Evolutionary conservation across 2,113 vertebrate genomes (phyloP), one percentile per base, ranked within the genome.

Genomic region (Antigone vipio): DNA sequence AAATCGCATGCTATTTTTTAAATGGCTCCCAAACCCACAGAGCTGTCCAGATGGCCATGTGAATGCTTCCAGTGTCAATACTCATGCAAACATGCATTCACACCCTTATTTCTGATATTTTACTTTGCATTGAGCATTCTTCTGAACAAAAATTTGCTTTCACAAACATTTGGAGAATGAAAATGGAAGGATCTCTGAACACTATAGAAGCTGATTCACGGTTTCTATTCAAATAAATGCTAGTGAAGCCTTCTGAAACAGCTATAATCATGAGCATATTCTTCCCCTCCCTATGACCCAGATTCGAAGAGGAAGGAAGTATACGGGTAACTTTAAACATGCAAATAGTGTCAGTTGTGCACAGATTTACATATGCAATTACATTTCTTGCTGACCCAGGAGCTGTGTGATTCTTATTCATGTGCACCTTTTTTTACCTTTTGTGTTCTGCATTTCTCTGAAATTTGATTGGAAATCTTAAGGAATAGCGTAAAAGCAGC

Each of bases 1-100:
- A 86, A 86, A 71, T 63, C 1, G 2, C n/a, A 30, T 66, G 55
- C 38, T 71, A 66, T 58, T 67, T 94, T 89, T 77, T 92, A 34
- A 95, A 84, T 0, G 0, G 45, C 20, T 92, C 58, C 49, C 40
- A 85, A 91, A 64, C 8, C n/a, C 62, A 55, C 52, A 85, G 69
- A 89, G 81, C 52, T 95, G 84, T 91, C 81, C 94, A 97, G 92
- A 96, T 93, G 93, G 94, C 81, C 52, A 49, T 45, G 40, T 89
- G 89, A 96, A 94, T 96, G 30, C 64, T 64, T 89, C 16, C 52
- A 84, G 18, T 85, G 76, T 58, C 55, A 87, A 63, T 81, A 87
- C 12, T 75, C 60, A 85, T 15, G 52, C 14, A 92, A 94, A 78
- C 81, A 69, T 56, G 14, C 27, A 87, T 94, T 95, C 66, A 88